phyloP scores from a whole-genome alignment of 2,888 invertebrate species.

The Lasioglossum zephyrum region DNA sequence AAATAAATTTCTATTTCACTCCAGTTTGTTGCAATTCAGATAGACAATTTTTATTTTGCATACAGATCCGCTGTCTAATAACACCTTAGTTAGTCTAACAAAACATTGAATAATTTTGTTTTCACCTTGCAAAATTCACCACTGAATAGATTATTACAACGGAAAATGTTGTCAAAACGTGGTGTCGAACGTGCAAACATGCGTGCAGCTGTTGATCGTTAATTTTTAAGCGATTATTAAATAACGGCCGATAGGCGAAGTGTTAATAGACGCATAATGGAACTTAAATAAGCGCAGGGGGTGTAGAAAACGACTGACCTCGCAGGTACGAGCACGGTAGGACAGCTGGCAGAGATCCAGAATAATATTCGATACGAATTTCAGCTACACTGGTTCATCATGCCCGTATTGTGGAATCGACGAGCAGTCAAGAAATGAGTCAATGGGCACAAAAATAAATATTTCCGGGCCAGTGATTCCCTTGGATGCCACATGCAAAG shows the following conservation, averaged over 20 bases:
- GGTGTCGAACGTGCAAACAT: background rate
- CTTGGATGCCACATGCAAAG: background rate
- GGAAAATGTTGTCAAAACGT: background rate
- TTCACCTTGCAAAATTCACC: background rate
- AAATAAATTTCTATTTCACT: too few species aligned
- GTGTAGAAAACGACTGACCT: constrained; percentile 67
- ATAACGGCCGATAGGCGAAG: background rate
- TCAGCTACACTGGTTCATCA: constrained; percentile 66
- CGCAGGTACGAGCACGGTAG: constrained; percentile 45
- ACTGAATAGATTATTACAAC: too few species aligned
- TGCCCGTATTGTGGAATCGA: constrained; percentile 68
- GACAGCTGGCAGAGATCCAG: constrained; percentile 71
- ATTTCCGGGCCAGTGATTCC: constrained; percentile 30
- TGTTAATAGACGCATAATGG: constrained; percentile 57
- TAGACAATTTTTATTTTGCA: too few species aligned
- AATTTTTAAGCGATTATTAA: background rate
- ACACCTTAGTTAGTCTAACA: background rate
- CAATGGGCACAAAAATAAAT: constrained; percentile 45
- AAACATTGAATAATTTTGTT: background rate
- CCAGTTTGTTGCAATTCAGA: too few species aligned
- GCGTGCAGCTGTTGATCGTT: background rate
- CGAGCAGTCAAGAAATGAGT: constrained; percentile 57
- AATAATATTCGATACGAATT: constrained; percentile 72
- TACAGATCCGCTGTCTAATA: too few species aligned
- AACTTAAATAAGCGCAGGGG: constrained; percentile 66